Evolutionary conservation across 2,888 invertebrate species (phyloP), one percentile per base, ranked within the genome.

Genomic region (Lasiommata megera): DNA sequence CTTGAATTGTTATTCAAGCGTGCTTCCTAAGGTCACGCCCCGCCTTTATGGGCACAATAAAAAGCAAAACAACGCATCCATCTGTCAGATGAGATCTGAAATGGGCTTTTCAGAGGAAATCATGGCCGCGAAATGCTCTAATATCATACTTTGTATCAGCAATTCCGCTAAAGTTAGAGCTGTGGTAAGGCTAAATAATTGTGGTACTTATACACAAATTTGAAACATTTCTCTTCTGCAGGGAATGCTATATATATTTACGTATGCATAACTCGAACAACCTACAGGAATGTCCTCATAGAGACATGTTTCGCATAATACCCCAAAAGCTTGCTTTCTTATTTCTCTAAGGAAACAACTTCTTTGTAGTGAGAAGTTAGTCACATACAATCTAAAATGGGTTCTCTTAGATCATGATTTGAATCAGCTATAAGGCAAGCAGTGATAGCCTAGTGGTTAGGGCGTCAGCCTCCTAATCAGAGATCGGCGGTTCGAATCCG

Each of bases 41-140:
- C 73, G 65, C 61, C 70, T 84, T 87, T 86, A 84, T 82, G 75
- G 73, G 67, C 63, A 76, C 75, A 79, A 84, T 85, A 86, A 88
- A 85, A 84, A 79, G 76, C 81, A 80, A 81, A 82, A 79, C 79
- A 84, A 80, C 81, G 74, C 82, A 81, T 80, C 80, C 84, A 82
- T 84, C 76, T 79, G 73, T 73, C 78, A 76, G 79, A 87, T 85
- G 84, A 83, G 80, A 82, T 80, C 79, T 80, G 73, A 68, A 82
- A 81, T 78, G 73, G 79, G 74, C 71, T 76, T 55, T 77, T 76
- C 67, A 40, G 56, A 54, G 44, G 41, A 48, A 61, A 54, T 54
- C 48, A 44, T 43, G 65, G 67, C 61, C 65, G 64, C 65, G 68
- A 68, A 69, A 72, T 64, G 67, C 60, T 67, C 18, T 47, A 57